Base-by-base conservation (phyloP, 2,113 vertebrate genomes). In the Scolopax mira region DNA sequence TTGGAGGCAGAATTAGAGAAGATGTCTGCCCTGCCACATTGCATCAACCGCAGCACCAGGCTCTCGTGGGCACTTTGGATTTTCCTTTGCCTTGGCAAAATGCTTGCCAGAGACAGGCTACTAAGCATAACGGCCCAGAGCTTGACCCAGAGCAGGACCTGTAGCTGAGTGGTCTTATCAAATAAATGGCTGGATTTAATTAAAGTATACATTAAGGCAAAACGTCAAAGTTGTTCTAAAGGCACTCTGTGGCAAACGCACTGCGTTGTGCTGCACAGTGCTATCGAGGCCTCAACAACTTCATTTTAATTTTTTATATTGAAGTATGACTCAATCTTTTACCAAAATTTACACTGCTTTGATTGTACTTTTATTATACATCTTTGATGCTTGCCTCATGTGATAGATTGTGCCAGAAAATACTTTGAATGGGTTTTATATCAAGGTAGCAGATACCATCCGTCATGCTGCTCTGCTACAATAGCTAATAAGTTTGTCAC, bases 401-500 rank as follows among this genome's bases (percentile, higher is more conserved):
- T 94, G 79, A 94, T 24, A 85, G 37, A 86, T 93, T 58, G 11
- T 88, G 75, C 39, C 39, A 41, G 79, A 90, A 96, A 94, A 96
- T 67, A 69, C 48, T 82, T 85, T 83, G 79, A 78, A 49, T 73
- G 42, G 7, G 33, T 79, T 62, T 46, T 94, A 44, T 83, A 31
- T 65, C 75, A 71, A 88, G 22, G 54, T 80, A 92, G 78, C 30
- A 75, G 66, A 46, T 73, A 83, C 23, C 31, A 33, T 67, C 80
- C 78, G 18, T 83, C 48, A 77, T 89, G 25, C 58, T 93, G 17
- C 74, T 57, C 51, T 57, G 72, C 42, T 88, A 35, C 71, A 58
- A 52, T 58, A 78, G 30, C 65, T 51, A 70, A n/a, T 66, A 67
- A 65, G 16, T 90, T 90, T 82, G 49, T 95, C 51, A 73, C 6